phyloP scores from a whole-genome alignment of 1,140 invertebrate genomes.

The Choristoneura fumiferana region DNA sequence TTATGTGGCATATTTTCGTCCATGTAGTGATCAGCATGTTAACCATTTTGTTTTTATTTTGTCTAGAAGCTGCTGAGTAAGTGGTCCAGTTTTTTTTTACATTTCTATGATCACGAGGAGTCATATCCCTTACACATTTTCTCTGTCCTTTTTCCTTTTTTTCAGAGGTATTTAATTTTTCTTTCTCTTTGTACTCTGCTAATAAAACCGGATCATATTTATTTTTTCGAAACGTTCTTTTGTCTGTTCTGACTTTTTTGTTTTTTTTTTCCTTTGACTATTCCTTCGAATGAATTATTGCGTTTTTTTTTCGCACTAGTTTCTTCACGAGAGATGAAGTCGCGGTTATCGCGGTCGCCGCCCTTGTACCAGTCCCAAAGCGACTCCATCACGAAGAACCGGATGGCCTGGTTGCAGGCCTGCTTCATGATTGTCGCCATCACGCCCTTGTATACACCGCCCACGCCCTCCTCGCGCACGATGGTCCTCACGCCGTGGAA shows the following conservation, averaged over 20 bases:
- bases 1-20: background rate
- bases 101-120: conserved; percentile 22
- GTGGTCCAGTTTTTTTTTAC: conserved; percentile 11
- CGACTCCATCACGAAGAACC: conserved; percentile 98
- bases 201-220: no score
- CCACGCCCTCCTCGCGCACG: conserved; percentile 91
- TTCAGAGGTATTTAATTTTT: no score
- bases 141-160: conserved; percentile 23
- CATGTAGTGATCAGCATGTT: background rate
- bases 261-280: no score
- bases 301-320: no score
- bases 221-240: no score
- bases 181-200: no score
- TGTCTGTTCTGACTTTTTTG: no score
- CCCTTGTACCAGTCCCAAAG: conserved; percentile 95
- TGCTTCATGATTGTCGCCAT: conserved; percentile 98
- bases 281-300: no score
- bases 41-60: conserved; percentile 12
- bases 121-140: conserved; percentile 23
- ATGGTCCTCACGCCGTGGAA: conserved; percentile 95
- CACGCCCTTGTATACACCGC: conserved; percentile 96
- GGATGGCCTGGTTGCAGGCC: conserved; percentile 98
- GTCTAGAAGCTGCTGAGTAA: conserved; percentile 17
- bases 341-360: conserved; percentile 88
- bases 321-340: no score